Evolutionary conservation across 2,797 vertebrate species (phyloP).

Genomic region (Hozukius guyotensis): DNA sequence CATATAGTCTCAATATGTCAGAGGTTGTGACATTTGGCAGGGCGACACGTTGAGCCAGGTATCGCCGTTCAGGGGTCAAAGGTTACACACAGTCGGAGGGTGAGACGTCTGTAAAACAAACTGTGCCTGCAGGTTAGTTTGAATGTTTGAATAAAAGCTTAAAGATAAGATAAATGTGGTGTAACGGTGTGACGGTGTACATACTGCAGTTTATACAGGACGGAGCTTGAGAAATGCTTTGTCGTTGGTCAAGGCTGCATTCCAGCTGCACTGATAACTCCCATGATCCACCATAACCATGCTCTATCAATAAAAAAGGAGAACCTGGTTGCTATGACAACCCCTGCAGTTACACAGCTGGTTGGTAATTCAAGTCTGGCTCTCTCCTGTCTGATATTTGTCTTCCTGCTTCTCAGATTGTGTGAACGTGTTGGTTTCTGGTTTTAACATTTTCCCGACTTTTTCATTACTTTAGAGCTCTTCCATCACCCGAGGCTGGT

Average conservation of each 20-base stretch:
- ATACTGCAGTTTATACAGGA: not conserved
- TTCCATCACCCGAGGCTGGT: too few relatives aligned
- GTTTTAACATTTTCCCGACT: too few relatives aligned
- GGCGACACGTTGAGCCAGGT: not conserved
- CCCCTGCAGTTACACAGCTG: conserved; percentile 10
- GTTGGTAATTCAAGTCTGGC: conserved; percentile 26
- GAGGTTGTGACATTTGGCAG: conserved; percentile 31
- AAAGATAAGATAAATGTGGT: conserved; percentile 20
- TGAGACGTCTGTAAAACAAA: not conserved
- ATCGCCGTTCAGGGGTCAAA: not conserved
- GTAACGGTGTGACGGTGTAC: conserved; percentile 38
- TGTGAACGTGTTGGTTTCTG: not conserved
- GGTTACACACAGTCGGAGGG: not conserved
- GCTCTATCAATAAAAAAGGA: conserved; percentile 13
- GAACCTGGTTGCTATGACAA: conserved; percentile 31
- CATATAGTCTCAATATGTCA: conserved; percentile 41
- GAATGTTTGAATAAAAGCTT: not conserved
- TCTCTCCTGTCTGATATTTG: conserved; percentile 29
- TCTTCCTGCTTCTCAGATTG: conserved; percentile 29
- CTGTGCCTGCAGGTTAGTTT: not conserved
- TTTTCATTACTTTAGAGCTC: too few relatives aligned
- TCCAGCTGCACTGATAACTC: conserved; percentile 18
- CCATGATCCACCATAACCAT: not conserved
- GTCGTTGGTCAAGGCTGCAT: conserved; percentile 14
- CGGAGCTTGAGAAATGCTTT: conserved; percentile 1